Evolutionary conservation across 2,113 vertebrate species (phyloP).

Genomic region (Aphelocoma coerulescens): DNA sequence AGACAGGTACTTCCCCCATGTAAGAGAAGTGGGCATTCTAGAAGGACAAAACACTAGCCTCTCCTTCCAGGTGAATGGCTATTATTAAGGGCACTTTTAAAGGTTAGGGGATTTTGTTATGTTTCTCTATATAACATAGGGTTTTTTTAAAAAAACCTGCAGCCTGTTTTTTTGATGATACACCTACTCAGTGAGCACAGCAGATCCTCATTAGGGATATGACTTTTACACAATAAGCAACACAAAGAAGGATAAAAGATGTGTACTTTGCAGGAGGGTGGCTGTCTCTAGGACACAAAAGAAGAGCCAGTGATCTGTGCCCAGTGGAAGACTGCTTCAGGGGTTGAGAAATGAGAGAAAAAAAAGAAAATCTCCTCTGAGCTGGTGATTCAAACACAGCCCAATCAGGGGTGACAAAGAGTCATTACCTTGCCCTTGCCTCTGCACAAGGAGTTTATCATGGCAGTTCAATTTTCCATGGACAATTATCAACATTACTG

Average conservation of each 20-base stretch:
- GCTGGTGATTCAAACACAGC: background rate
- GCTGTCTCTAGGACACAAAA: background rate
- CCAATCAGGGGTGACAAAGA: background rate
- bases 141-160: background rate
- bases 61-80: background rate
- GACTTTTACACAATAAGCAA: background rate
- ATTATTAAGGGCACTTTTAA: background rate
- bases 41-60: background rate
- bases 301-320: background rate
- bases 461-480: background rate
- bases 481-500: background rate
- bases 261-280: background rate
- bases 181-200: background rate
- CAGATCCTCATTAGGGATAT: background rate
- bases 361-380: background rate
- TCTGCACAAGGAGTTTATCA: background rate
- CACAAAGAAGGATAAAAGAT: background rate
- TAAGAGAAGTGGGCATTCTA: background rate
- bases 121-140: background rate
- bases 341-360: background rate
- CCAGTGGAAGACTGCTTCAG: background rate
- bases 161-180: background rate
- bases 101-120: background rate
- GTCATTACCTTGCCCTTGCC: background rate
- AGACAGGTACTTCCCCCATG: background rate